These are phyloP conservation scores for Nomada flava DNA, from an alignment of 2,888 invertebrate genomes.

Conservation along the genomic window DNA sequence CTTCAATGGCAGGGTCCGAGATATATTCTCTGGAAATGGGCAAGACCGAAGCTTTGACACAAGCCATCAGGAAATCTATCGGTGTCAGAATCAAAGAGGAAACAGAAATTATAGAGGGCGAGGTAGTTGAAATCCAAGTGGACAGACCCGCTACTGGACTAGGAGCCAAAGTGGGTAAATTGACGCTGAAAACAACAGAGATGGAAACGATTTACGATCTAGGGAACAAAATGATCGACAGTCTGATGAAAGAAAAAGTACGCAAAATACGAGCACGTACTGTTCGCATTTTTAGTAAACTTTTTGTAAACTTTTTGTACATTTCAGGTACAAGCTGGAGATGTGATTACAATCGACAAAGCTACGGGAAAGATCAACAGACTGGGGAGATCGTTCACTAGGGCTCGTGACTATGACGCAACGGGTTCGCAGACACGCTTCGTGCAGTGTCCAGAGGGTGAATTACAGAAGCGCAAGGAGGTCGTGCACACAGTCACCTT, in stretches of 20 bases:
- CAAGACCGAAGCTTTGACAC: slow-evolving; percentile 99
- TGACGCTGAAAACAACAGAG: slow-evolving; percentile 99
- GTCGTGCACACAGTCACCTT: slow-evolving; percentile 98
- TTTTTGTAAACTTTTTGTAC: slow-evolving; percentile 1
- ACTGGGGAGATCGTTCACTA: slow-evolving; percentile 96
- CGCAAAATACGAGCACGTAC: slow-evolving; percentile 3
- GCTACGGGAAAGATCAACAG: slow-evolving; percentile 97
- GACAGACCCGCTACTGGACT: slow-evolving; percentile 97
- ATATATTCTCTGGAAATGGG: slow-evolving; percentile 99
- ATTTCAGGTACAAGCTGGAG: slow-evolving; percentile 93
- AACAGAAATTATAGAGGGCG: slow-evolving; percentile 99
- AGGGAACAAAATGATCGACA: slow-evolving; percentile 99
- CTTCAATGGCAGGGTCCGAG: slow-evolving; percentile 99
- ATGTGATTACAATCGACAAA: slow-evolving; percentile 99
- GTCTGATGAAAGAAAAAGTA: slow-evolving; percentile 97
- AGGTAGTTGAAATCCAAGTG: slow-evolving; percentile 98
- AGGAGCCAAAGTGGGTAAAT: slow-evolving; percentile 94
- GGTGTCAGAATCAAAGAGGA: slow-evolving; percentile 99
- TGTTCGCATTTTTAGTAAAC: neutral
- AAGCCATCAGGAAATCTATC: slow-evolving; percentile 98
- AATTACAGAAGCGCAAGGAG: slow-evolving; percentile 98
- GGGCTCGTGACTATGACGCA: slow-evolving; percentile 99
- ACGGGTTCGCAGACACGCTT: slow-evolving; percentile 94
- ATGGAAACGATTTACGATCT: slow-evolving; percentile 99
- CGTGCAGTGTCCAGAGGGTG: slow-evolving; percentile 99